Percentiles rank a stretch among this genome's conserved stretches.
phyloP scores from a whole-genome alignment of 2,113 vertebrate species.

The Lampris megalopsis region DNA sequence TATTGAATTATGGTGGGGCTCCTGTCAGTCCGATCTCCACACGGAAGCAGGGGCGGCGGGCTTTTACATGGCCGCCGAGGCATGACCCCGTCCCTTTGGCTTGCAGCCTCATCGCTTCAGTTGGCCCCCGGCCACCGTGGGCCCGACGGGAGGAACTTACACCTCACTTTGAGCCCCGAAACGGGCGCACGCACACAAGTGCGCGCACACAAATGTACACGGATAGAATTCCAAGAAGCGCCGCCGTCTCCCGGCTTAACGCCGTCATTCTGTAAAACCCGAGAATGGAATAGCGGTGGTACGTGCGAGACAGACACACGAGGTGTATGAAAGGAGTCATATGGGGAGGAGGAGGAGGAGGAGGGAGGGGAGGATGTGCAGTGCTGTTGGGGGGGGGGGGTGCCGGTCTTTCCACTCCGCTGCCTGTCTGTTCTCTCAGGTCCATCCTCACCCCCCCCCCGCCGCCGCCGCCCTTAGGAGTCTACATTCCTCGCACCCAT shows the following conservation, averaged over 20 bases:
- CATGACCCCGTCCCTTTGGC: slow-evolving; percentile 44
- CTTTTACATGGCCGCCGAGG: slow-evolving; percentile 61
- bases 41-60: slow-evolving; percentile 63
- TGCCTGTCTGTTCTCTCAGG: slow-evolving; percentile 61
- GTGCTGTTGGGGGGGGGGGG: slow-evolving; percentile 1
- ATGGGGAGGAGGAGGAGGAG: slow-evolving; percentile 20
- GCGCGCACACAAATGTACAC: background rate
- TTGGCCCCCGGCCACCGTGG: slow-evolving; percentile 5
- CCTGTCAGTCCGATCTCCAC: slow-evolving; percentile 50
- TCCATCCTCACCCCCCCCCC: slow-evolving; percentile 22
- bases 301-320: slow-evolving; percentile 53
- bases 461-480: slow-evolving; percentile 60
- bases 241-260: slow-evolving; percentile 46
- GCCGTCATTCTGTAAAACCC: slow-evolving; percentile 32
- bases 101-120: slow-evolving; percentile 26
- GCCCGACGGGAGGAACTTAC: slow-evolving; percentile 5
- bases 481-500: slow-evolving; percentile 61
- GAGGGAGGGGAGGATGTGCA: slow-evolving; percentile 10
- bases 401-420: slow-evolving; percentile 60
- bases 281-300: slow-evolving; percentile 33
- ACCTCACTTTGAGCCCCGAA: slow-evolving; percentile 22
- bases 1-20: slow-evolving; percentile 83
- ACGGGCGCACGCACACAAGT: background rate
- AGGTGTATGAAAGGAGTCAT: slow-evolving; percentile 46
- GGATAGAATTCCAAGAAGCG: background rate